Evolutionary conservation across 2,888 invertebrate genomes (phyloP).

Genomic region (Antheraea yamamai): DNA sequence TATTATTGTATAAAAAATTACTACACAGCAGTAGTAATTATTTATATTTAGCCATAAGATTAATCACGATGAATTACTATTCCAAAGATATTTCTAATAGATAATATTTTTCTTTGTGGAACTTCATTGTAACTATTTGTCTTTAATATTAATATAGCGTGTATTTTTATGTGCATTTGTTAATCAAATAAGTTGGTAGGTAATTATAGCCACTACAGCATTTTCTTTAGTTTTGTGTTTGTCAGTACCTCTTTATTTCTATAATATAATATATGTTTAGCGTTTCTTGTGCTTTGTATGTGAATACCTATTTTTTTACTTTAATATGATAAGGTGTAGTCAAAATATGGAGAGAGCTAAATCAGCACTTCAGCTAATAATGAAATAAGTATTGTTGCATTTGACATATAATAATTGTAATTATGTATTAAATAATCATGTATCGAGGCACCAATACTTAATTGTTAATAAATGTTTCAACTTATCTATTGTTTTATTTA

Average conservation of each 20-base stretch:
- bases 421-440: conserved; percentile 37
- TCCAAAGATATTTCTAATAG: conserved; percentile 43
- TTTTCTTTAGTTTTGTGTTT: conserved; percentile 9
- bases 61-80: conserved; percentile 28
- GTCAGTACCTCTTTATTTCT: neutral
- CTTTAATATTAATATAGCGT: neutral
- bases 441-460: conserved; percentile 65
- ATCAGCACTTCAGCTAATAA: neutral
- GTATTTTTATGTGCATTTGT: conserved; percentile 12
- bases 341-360: neutral
- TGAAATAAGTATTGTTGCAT: conserved; percentile 16
- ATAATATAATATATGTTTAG: conserved; percentile 2
- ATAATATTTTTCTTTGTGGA: neutral
- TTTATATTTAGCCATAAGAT: conserved; percentile 28
- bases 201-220: conserved; percentile 3
- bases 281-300: neutral
- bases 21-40: conserved; percentile 42
- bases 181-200: neutral
- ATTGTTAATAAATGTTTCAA: conserved; percentile 57
- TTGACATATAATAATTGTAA: conserved; percentile 24
- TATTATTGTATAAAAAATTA: conserved; percentile 4
- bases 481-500: conserved; percentile 26
- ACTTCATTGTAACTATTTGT: neutral
- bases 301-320: neutral
- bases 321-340: neutral